phyloP scores from a whole-genome alignment of 1,140 invertebrate species.

The Samia ricini region DNA sequence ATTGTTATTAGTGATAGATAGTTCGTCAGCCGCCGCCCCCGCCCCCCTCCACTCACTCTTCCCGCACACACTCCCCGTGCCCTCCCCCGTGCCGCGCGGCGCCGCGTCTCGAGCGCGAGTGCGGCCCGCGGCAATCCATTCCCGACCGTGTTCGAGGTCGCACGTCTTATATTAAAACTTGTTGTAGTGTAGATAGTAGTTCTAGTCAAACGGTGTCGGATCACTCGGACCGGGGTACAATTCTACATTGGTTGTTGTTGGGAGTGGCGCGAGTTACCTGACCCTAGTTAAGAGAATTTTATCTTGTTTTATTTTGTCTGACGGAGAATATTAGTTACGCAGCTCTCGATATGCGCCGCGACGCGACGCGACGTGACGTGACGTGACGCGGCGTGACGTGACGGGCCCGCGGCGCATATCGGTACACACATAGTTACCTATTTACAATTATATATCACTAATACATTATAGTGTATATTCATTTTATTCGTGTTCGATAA shows the following conservation, averaged over 20 bases:
- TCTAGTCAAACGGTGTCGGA: constrained; percentile 29
- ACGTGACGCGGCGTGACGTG: constrained; percentile 10
- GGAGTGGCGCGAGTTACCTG: constrained; percentile 43
- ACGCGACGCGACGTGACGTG: neutral
- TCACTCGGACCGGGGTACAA: constrained; percentile 7
- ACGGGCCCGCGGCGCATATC: constrained; percentile 25
- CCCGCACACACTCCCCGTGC: neutral
- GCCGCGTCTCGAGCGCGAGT: too few species aligned
- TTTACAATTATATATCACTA: constrained; percentile 42
- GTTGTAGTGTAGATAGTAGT: constrained; percentile 30
- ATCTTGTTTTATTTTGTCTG: constrained; percentile 35
- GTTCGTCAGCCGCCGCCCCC: neutral
- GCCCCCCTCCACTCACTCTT: neutral
- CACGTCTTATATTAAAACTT: neutral
- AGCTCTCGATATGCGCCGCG: constrained; percentile 29
- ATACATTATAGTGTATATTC: constrained; percentile 43
- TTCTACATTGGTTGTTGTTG: neutral
- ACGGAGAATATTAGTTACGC: constrained; percentile 32
- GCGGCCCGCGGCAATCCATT: too few species aligned
- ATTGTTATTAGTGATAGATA: too few species aligned
- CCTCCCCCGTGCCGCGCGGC: too few species aligned
- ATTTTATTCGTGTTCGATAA: constrained; percentile 44
- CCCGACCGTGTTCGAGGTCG: too few species aligned
- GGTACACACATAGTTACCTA: constrained; percentile 49
- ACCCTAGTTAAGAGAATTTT: constrained; percentile 38